Evolutionary conservation across 2,888 invertebrate species (phyloP).

Genomic region (Augochlorella aurata): DNA sequence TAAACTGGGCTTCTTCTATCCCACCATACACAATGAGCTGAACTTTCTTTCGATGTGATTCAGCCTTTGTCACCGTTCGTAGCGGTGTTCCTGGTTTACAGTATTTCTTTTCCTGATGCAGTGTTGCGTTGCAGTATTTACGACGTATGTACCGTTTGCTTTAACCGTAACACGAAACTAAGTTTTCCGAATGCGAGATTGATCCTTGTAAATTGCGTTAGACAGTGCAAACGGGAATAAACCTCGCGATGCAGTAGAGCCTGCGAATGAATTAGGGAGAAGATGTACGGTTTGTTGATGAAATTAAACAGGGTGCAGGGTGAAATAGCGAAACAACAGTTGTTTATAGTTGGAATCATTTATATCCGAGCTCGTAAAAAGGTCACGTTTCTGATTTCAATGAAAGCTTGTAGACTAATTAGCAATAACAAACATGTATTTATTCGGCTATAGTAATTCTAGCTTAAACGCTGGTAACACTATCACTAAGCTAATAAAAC

Average conservation of each 20-base stretch:
- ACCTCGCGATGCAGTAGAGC: not conserved
- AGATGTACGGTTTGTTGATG: not conserved
- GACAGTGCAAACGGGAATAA: not conserved
- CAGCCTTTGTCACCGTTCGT: conserved; percentile 9
- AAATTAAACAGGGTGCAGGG: not conserved
- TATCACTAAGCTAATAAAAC: too few relatives aligned
- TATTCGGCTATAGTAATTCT: not conserved
- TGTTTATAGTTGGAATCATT: not conserved
- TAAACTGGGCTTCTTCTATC: conserved; percentile 12
- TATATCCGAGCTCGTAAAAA: not conserved
- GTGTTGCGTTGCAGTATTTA: not conserved
- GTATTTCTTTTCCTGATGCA: not conserved
- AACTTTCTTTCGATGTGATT: conserved; percentile 12
- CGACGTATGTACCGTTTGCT: not conserved
- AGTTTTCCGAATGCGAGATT: not conserved
- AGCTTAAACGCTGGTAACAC: too few relatives aligned
- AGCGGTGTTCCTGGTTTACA: conserved; percentile 1
- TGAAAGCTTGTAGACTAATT: not conserved
- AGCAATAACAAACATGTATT: not conserved
- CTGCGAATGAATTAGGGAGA: not conserved
- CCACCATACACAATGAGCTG: conserved; percentile 7
- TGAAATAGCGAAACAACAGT: not conserved
- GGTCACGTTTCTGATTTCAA: not conserved
- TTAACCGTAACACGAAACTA: not conserved
- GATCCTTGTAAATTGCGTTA: not conserved